phyloP scores from a whole-genome alignment of 2,113 vertebrate genomes.

The Pampusana beccarii region DNA sequence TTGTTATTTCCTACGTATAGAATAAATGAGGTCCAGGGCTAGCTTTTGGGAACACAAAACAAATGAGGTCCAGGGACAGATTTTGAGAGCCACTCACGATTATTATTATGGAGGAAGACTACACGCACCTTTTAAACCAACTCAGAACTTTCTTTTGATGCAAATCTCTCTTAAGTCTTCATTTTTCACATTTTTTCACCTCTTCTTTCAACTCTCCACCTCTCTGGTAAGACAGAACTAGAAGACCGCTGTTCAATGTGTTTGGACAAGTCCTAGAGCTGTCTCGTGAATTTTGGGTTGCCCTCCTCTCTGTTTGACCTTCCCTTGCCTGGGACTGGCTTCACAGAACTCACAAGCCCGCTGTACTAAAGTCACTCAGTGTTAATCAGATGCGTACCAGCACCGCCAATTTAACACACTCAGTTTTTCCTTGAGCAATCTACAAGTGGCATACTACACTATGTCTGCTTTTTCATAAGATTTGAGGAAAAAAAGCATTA shows the following conservation, averaged over 20 bases:
- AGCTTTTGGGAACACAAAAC: background rate
- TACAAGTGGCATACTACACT: background rate
- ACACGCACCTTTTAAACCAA: background rate
- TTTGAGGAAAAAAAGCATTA: background rate
- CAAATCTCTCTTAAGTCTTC: background rate
- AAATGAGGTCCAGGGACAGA: background rate
- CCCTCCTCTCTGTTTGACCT: background rate
- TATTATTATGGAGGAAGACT: background rate
- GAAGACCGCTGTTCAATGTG: background rate
- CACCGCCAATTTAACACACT: background rate
- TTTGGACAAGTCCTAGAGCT: background rate
- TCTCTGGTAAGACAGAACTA: background rate
- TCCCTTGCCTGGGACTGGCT: background rate
- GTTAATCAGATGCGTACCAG: background rate
- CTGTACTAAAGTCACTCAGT: background rate
- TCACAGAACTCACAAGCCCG: background rate
- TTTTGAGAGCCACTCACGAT: background rate
- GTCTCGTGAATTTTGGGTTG: background rate
- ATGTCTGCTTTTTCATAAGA: background rate
- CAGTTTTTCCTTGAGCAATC: background rate
- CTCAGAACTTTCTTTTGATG: background rate
- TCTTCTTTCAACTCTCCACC: background rate
- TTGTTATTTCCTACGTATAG: background rate
- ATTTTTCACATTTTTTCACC: background rate
- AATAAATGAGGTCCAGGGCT: background rate